Evolutionary conservation across 2,888 invertebrate genomes (phyloP), one percentile per base, ranked within the genome.

Genomic region (Therioaphis trifolii): DNA sequence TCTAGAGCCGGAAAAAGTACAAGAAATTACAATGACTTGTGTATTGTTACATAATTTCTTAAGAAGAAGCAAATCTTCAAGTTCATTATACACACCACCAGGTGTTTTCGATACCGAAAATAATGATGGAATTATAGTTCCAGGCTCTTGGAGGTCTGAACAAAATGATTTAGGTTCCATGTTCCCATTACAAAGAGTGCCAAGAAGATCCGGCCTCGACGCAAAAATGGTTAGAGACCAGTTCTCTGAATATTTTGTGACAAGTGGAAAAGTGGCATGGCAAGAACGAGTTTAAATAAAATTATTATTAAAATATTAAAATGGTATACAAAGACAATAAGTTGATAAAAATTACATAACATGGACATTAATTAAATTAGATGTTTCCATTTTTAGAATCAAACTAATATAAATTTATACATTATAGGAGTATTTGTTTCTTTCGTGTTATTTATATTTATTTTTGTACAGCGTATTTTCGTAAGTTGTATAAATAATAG

Each of bases 101-200:
- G 66, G 66, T 15, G 18, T 27, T 66, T 49, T 77, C 21, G 61
- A 77, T 77, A 63, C 18, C 11, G 77, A 77, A 77, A 21, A 66
- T 63, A 46, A 24, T 43, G 46, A 69, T 43, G 43, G 43, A 58
- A 58, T 35, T 63, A 18, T 63, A 63, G 7, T 29, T 35, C 63
- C 29, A 35, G 63, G 29, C 29, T 63, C 18, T 63, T 63, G 63
- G 63, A 63, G 29, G 29, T 35, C 63, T 1, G 29, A 63, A 63
- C 29, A 63, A 63, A 63, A 29, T 63, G 7, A 18, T 63, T 7
- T 2, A 1, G 18, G 2, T 0, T 63, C 63, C 0, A 63, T 63
- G 63, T 9, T 63, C 0, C 29, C 63, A 63, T 35, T 63, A 18
- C 29, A 63, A 63, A 63, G 9, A 63, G 9, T 63, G 2, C 18